Evolutionary conservation across 2,797 vertebrate genomes (phyloP).

Genomic region (Rhinichthys osculus): DNA sequence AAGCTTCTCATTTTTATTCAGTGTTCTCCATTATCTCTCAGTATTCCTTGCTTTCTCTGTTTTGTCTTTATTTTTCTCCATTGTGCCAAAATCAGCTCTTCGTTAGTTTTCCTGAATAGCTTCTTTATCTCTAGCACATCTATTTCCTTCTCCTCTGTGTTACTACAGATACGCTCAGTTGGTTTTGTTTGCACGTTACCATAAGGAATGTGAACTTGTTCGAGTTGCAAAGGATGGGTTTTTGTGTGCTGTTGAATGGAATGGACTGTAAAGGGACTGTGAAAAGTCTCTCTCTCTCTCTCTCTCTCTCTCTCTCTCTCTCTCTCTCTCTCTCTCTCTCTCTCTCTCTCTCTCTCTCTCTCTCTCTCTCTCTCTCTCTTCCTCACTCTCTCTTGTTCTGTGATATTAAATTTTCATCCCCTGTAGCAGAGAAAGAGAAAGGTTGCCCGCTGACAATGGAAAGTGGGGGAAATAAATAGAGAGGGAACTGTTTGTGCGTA

Average conservation of each 20-base stretch:
- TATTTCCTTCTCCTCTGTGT: slow-evolving; percentile 5
- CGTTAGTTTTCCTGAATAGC: slow-evolving; percentile 11
- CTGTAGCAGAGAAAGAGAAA: slow-evolving; percentile 64
- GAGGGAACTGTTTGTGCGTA: slow-evolving; percentile 53
- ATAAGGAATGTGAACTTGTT: slow-evolving; percentile 32
- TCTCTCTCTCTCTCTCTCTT: slow-evolving; percentile 24
- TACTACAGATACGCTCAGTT: slow-evolving; percentile 25
- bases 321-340: slow-evolving; percentile 39
- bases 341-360: slow-evolving; percentile 22
- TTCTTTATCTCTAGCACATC: slow-evolving; percentile 8
- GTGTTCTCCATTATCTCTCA: background rate
- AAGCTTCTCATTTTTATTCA: background rate
- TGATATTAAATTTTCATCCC: slow-evolving; percentile 74
- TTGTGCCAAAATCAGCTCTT: slow-evolving; percentile 6
- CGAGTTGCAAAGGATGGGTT: slow-evolving; percentile 25
- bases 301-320: background rate
- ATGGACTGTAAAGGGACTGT: slow-evolving; percentile 22
- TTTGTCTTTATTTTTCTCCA: background rate
- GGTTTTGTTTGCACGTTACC: slow-evolving; percentile 21
- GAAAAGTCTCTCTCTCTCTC: slow-evolving; percentile 3
- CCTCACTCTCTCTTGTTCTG: slow-evolving; percentile 44
- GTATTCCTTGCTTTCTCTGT: background rate
- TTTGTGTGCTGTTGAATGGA: slow-evolving; percentile 37
- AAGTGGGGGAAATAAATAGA: slow-evolving; percentile 63
- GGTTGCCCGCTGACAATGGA: slow-evolving; percentile 68